These are phyloP conservation scores for Trichonephila clavata DNA, from an alignment of 1,140 invertebrate genomes.

Conservation along the genomic window DNA sequence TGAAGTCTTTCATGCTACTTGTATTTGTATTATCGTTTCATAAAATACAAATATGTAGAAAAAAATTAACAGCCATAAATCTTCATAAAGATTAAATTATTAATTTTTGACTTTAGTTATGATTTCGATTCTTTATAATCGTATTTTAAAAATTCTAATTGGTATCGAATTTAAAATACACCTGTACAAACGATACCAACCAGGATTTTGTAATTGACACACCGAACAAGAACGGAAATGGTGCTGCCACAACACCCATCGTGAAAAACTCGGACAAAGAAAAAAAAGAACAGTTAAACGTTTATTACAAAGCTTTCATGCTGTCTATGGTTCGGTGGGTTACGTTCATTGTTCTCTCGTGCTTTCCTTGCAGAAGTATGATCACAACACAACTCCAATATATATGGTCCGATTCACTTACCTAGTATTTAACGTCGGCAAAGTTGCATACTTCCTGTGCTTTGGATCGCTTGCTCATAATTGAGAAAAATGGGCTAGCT, in stretches of 20 bases:
- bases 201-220: slow-evolving; percentile 22
- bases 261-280: slow-evolving; percentile 40
- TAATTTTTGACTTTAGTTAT: no score
- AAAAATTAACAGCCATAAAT: no score
- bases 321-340: slow-evolving; percentile 52
- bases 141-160: no score
- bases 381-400: not conserved
- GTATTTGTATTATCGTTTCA: no score
- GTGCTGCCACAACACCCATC: slow-evolving; percentile 51
- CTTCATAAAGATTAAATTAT: no score
- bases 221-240: slow-evolving; percentile 53
- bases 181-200: not conserved
- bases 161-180: no score
- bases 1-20: no score
- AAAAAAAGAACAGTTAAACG: slow-evolving; percentile 25
- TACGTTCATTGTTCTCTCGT: slow-evolving; percentile 47
- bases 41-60: no score
- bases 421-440: slow-evolving; percentile 67
- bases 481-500: slow-evolving; percentile 29
- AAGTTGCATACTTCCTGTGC: slow-evolving; percentile 63
- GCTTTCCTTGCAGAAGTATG: not conserved
- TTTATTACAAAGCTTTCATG: slow-evolving; percentile 15
- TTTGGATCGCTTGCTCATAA: slow-evolving; percentile 54
- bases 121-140: no score
- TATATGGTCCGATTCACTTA: slow-evolving; percentile 59